Conservation (phyloP, 2,888 invertebrate species). For the Lasioglossum pauxillum region DNA sequence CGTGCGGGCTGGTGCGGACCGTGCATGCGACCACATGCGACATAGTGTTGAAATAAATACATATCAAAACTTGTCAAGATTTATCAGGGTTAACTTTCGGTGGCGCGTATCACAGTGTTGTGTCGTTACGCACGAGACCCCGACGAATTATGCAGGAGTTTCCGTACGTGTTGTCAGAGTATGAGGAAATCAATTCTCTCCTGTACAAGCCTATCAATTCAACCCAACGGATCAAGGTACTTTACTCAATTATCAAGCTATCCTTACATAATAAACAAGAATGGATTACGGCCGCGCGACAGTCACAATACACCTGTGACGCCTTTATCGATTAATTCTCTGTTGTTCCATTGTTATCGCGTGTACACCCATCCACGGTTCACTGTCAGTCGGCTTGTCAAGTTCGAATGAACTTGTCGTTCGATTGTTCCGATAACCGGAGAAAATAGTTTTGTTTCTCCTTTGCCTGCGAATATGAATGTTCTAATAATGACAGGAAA, state of each 20-base stretch:
- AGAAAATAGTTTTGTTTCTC: not conserved
- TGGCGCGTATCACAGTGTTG: not conserved
- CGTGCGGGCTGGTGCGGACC: not conserved
- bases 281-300: not conserved
- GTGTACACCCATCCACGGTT: not conserved
- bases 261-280: slow-evolving; percentile 18
- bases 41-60: not conserved
- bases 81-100: slow-evolving; percentile 8
- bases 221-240: slow-evolving; percentile 91
- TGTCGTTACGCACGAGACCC: not conserved
- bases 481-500: not conserved
- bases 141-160: slow-evolving; percentile 75
- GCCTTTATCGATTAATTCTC: slow-evolving; percentile 2
- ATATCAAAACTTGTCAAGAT: slow-evolving; percentile 25
- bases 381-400: not conserved
- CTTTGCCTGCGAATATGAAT: not conserved
- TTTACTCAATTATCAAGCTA: not conserved
- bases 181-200: slow-evolving; percentile 79
- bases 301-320: slow-evolving; percentile 18
- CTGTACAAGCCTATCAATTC: slow-evolving; percentile 80
- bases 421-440: not conserved
- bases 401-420: not conserved
- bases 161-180: slow-evolving; percentile 79
- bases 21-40: not conserved
- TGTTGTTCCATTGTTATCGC: not conserved